phyloP scores from a whole-genome alignment of 1,140 invertebrate genomes.

The Drosophila kepulauana region DNA sequence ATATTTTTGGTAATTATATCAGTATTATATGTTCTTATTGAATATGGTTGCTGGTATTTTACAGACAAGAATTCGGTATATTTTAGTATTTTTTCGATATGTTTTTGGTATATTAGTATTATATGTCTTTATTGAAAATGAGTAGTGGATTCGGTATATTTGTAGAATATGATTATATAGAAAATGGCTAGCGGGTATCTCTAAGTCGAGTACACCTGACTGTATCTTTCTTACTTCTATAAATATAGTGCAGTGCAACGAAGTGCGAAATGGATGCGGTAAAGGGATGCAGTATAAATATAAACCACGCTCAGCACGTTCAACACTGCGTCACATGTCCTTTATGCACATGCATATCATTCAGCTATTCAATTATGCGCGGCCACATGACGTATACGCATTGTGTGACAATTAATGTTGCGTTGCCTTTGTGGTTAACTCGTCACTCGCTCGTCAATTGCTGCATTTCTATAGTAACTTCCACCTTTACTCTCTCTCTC shows the following conservation, averaged over 20 bases:
- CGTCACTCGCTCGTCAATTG: conserved; percentile 5
- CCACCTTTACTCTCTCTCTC: neutral
- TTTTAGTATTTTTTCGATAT: too few species aligned
- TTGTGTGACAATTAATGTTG: conserved; percentile 15
- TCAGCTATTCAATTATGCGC: conserved; percentile 21
- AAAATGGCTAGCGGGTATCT: too few species aligned
- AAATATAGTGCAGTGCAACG: conserved; percentile 21
- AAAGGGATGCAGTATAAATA: conserved; percentile 37
- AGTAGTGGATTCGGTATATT: too few species aligned
- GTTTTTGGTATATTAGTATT: too few species aligned
- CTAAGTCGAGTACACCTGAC: too few species aligned
- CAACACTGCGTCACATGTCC: conserved; percentile 10
- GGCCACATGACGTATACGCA: conserved; percentile 37
- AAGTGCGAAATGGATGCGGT: conserved; percentile 7
- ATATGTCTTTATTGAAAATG: too few species aligned
- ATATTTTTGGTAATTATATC: too few species aligned
- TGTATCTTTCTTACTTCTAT: conserved; percentile 13
- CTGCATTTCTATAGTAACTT: neutral
- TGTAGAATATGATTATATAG: too few species aligned
- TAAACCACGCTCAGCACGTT: neutral
- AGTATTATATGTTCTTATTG: too few species aligned
- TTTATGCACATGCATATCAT: neutral
- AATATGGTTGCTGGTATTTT: too few species aligned
- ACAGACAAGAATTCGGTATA: too few species aligned
- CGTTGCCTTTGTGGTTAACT: neutral